A percentile compares a stretch with the other conserved stretches of the same genome.
Evolutionary conservation across 2,113 vertebrate genomes (phyloP).

Genomic region (Miniopterus natalensis): DNA sequence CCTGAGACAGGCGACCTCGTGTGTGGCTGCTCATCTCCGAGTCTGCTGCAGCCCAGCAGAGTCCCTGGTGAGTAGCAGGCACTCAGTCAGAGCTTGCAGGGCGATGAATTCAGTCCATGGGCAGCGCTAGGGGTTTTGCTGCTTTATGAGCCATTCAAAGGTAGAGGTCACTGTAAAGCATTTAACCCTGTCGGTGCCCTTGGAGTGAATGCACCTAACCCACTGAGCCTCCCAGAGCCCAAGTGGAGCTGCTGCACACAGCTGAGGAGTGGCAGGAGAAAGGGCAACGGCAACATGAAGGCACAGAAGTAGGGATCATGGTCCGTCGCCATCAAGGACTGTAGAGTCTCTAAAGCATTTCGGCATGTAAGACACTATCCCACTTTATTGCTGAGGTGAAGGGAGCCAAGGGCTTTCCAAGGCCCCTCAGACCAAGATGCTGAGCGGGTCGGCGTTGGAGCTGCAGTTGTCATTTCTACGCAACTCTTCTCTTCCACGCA

Average conservation of each 20-base stretch:
- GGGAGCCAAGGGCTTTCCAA: background rate
- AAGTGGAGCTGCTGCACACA: accelerated
- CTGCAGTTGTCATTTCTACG: background rate
- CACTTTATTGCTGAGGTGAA: background rate
- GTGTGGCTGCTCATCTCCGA: background rate
- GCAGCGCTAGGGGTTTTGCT: background rate
- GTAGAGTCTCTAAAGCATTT: background rate
- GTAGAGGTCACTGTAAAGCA: background rate
- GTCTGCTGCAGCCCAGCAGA: background rate
- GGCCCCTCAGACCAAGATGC: no score
- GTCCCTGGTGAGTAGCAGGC: background rate
- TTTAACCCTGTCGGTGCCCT: background rate
- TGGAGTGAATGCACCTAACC: no score
- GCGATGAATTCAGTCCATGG: background rate
- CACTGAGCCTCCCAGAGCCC: accelerated
- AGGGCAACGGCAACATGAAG: no score
- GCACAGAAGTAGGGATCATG: background rate
- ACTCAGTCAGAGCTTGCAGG: background rate
- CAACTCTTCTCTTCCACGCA: background rate
- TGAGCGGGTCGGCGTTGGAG: background rate
- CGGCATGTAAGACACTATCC: background rate
- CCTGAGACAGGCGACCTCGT: background rate
- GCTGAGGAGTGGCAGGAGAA: background rate
- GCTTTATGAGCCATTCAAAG: background rate
- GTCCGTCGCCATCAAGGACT: background rate